phyloP scores from a whole-genome alignment of 64 coral and sea anemone species.

The Porites australiensis region DNA sequence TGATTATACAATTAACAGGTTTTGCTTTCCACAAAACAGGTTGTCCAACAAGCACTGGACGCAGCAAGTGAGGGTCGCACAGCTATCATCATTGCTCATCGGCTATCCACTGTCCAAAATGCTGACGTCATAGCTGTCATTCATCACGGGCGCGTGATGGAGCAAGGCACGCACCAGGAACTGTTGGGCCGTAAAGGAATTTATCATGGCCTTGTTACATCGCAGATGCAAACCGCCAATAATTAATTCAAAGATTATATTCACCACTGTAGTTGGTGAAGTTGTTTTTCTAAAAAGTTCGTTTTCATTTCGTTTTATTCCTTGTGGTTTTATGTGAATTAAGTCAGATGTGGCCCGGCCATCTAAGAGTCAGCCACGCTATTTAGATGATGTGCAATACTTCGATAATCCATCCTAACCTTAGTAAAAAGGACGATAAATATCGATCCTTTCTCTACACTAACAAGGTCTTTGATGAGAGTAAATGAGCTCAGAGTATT shows the following conservation, averaged over 20 bases:
- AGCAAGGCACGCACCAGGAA: slow-evolving; percentile 91
- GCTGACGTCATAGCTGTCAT: slow-evolving; percentile 92
- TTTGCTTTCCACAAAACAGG: slow-evolving; percentile 31
- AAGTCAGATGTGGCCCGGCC: too few species aligned
- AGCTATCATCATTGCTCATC: slow-evolving; percentile 84
- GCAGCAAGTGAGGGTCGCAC: slow-evolving; percentile 79
- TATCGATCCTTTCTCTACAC: too few species aligned
- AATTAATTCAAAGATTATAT: neutral
- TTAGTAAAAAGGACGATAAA: too few species aligned
- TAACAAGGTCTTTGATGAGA: too few species aligned
- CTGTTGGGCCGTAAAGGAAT: slow-evolving; percentile 78
- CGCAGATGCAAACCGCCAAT: slow-evolving; percentile 64
- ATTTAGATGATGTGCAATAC: too few species aligned
- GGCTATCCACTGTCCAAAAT: slow-evolving; percentile 89
- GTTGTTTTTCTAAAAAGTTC: too few species aligned
- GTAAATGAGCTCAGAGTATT: too few species aligned
- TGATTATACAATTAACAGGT: neutral
- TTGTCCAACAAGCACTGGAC: slow-evolving; percentile 90
- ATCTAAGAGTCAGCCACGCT: too few species aligned
- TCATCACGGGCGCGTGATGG: slow-evolving; percentile 84
- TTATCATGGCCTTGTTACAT: slow-evolving; percentile 77
- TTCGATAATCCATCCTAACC: too few species aligned
- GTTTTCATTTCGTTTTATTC: too few species aligned
- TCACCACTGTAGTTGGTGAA: too few species aligned
- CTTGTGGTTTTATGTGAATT: too few species aligned